Base-by-base conservation (phyloP, 2,113 vertebrate genomes). In the Stigmatopora argus region DNA sequence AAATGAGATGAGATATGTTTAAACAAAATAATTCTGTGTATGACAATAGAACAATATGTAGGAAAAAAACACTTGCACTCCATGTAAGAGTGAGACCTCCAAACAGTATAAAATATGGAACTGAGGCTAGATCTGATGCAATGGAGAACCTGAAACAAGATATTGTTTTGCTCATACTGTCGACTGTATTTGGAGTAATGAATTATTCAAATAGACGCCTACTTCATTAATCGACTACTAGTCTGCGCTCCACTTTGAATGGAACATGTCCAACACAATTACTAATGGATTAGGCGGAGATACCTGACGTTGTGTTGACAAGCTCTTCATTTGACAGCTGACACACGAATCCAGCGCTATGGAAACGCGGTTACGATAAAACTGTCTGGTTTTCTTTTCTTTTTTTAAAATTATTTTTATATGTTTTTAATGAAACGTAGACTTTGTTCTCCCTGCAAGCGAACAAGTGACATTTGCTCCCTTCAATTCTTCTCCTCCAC, bases 391-490 rank as follows among this genome's bases (percentile, higher is more conserved):
- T 26, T 14, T 4, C 14, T 5, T 12, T 41, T 7, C 14, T 13
- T 26, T 15, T 15, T 26, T 5, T n/a, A n/a, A n/a, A n/a, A 13
- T 35, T 7, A 26, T 13, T 26, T 31, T 15, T 7, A 7, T 11
- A 53, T 7, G 5, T 14, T 21, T n/a, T 75, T 70, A 70, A 82
- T 56, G 51, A 70, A 75, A 79, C 67, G 23, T 60, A 55, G 46
- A 44, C 55, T 45, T 65, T 57, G 71, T 70, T 65, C 62, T 80
- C 74, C 56, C 71, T 77, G 19, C 47, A 77, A 73, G 75, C 77
- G 75, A 75, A 68, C 71, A 72, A 81, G 80, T 81, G 80, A 83
- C 84, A 85, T 86, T 83, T 84, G 80, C 78, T 75, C 83, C 78
- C 48, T 60, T 55, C 45, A 34, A 31, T 38, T 48, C 51, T 38